These are phyloP conservation scores for Sardina pilchardus DNA, from an alignment of 2,113 vertebrate species.

Conservation along the genomic window DNA sequence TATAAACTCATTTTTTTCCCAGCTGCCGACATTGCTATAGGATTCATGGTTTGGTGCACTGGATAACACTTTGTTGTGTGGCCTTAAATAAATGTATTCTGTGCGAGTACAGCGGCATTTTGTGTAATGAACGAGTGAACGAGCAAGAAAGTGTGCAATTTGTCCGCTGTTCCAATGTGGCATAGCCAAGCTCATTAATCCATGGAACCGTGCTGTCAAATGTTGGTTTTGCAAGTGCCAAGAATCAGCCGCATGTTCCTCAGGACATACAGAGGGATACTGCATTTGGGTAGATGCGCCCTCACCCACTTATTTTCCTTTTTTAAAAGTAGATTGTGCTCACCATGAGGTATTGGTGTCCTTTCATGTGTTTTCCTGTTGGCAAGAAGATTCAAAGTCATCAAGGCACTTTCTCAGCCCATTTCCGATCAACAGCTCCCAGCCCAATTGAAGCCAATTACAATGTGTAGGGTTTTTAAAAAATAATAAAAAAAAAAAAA, in stretches of 20 bases:
- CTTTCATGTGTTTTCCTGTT: not conserved
- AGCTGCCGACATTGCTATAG: conserved; percentile 15
- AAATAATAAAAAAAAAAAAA: conserved; percentile 59
- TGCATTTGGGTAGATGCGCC: not conserved
- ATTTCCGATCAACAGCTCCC: conserved; percentile 56
- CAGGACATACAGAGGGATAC: not conserved
- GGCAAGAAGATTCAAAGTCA: not conserved
- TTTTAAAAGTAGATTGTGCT: not conserved
- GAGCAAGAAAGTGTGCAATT: conserved; percentile 14
- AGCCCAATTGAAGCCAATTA: conserved; percentile 65
- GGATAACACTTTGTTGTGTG: not conserved
- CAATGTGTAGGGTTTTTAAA: conserved; percentile 58
- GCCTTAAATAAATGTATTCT: conserved; percentile 10
- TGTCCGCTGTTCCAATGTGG: not conserved
- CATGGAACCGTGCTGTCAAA: not conserved
- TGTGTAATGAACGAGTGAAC: conserved; percentile 14
- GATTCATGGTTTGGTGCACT: not conserved
- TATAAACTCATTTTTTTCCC: conserved; percentile 45
- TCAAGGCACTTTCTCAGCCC: conserved; percentile 24
- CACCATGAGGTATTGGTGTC: not conserved
- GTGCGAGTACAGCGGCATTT: not conserved
- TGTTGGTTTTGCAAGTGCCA: not conserved
- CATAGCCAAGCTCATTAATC: not conserved
- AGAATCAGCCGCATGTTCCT: not conserved
- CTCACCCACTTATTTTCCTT: not conserved